These are phyloP conservation scores for Ifrita kowaldi DNA, from an alignment of 2,113 vertebrate species.

Conservation along the genomic window DNA sequence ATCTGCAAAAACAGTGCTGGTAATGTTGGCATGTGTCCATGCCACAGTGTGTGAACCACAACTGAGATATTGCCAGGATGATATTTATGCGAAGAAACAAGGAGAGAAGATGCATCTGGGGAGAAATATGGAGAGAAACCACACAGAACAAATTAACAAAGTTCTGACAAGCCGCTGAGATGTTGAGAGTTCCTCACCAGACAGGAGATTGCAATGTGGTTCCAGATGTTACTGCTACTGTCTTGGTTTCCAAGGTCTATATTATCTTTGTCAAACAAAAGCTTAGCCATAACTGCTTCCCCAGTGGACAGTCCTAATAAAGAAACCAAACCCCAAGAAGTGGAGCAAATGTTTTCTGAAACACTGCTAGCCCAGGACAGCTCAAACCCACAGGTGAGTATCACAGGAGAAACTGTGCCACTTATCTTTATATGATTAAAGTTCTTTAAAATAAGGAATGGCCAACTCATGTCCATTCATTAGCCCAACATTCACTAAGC, in stretches of 20 bases:
- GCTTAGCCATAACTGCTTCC: background rate
- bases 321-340: background rate
- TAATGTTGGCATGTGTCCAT: background rate
- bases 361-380: background rate
- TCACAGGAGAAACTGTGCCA: background rate
- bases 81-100: background rate
- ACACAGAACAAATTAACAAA: background rate
- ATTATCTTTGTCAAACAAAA: background rate
- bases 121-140: background rate
- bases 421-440: background rate
- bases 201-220: background rate
- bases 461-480: background rate
- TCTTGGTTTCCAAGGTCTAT: background rate
- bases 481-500: background rate
- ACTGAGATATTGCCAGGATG: background rate
- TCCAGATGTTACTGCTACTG: background rate
- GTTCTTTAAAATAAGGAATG: background rate
- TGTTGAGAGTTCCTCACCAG: background rate
- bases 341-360: background rate
- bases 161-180: background rate
- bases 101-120: background rate
- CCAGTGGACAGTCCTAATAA: background rate
- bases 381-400: background rate
- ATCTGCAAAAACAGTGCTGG: background rate
- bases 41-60: background rate